Conservation (phyloP, 2,113 vertebrate genomes). For the Chlorodrepanis virens region DNA sequence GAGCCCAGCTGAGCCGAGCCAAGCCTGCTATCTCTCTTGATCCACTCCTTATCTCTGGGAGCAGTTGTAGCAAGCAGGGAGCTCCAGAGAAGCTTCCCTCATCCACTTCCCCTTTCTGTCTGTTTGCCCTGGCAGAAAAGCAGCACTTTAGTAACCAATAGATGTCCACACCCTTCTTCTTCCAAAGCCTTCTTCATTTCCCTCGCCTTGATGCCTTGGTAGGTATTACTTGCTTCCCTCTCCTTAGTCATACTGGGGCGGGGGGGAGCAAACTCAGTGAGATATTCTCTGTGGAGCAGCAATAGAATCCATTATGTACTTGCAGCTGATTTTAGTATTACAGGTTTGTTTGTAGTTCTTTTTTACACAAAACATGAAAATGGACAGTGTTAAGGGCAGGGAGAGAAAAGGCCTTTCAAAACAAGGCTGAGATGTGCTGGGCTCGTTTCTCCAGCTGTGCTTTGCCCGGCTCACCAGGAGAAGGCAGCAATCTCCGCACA, state of each 20-base stretch:
- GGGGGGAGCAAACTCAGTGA: not conserved
- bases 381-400: not conserved
- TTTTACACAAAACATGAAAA: not conserved
- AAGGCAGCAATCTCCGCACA: not conserved
- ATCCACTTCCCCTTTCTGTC: conserved; percentile 34
- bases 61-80: not conserved
- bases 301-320: not conserved
- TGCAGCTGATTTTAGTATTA: not conserved
- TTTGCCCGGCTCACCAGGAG: conserved; percentile 8
- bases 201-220: not conserved
- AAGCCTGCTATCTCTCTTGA: not conserved
- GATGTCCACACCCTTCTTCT: not conserved
- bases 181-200: not conserved
- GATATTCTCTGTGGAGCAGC: not conserved
- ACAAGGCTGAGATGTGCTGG: not conserved
- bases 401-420: not conserved
- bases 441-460: not conserved
- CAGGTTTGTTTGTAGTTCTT: not conserved
- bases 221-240: not conserved
- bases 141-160: not conserved
- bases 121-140: conserved; percentile 40
- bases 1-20: not conserved
- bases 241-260: not conserved
- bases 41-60: conserved; percentile 3
- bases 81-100: conserved; percentile 11